Base-by-base conservation (phyloP, 1,140 invertebrate genomes). In the Chironomus striatipennis region DNA sequence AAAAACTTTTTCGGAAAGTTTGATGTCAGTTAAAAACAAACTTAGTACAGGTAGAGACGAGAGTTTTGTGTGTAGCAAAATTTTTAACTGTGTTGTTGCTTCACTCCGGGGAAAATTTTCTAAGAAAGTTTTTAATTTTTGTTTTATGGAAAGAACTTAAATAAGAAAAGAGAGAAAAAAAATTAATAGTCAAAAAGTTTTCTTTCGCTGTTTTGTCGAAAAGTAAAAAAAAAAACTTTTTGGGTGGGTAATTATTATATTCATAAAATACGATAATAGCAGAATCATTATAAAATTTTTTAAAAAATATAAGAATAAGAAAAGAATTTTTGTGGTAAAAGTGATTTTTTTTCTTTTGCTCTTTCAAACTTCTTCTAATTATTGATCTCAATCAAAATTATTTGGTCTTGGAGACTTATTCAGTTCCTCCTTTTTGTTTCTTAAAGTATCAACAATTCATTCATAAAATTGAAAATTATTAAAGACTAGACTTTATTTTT, bases 101-200 rank as follows among this genome's bases (percentile, higher is more conserved):
- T 70, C 65, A 70, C 65, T 70, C 65, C 65, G 65, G 65, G 65
- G 65, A 70, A 70, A 70, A 70, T 70, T 70, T 70, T 70, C 65
- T 70, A 70, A 70, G 65, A 70, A 70, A 70, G 65, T 70, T 70
- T 70, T 70, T 70, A 70, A 70, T 70, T 70, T 70, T 70, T 70
- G 65, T 70, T 70, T 70, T 70, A 70, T 70, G 65, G 65, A 18
- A 70, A 70, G 17, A 70, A 70, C 65, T 70, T 70, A 70, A 70
- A 70, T 70, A 70, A 70, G 65, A 18, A 21, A 21, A 70, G 65
- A 70, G 65, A 20, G 65, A 70, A 70, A 70, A 67, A 70, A 70
- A 70, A 70, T 70, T 70, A 70, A 70, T 70, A 70, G 65, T 70
- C 65, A 70, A 70, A 70, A 70, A 70, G 65, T 70, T 70, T 70